Evolutionary conservation across 2,888 invertebrate genomes (phyloP).

Genomic region (Gibbula magus): DNA sequence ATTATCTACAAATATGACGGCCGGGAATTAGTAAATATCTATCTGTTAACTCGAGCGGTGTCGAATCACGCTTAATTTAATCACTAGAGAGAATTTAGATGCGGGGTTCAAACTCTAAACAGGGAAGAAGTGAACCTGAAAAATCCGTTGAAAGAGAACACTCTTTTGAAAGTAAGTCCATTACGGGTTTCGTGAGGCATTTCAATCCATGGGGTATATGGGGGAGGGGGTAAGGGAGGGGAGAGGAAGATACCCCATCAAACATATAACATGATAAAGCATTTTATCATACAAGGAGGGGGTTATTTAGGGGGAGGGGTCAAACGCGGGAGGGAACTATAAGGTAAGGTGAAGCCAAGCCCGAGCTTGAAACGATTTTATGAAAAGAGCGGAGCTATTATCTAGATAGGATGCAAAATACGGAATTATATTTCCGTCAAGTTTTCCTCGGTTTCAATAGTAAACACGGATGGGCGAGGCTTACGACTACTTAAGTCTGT

Average conservation of each 20-base stretch:
- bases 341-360: no score
- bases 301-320: not conserved
- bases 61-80: not conserved
- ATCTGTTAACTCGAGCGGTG: conserved; percentile 16
- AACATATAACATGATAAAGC: not conserved
- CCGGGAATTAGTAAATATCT: conserved; percentile 5
- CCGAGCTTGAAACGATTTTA: not conserved
- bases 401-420: conserved; percentile 21
- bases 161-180: conserved; percentile 20
- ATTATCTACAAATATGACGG: conserved; percentile 15
- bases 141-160: conserved; percentile 2
- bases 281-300: not conserved
- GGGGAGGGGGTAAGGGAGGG: not conserved
- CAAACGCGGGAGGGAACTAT: no score
- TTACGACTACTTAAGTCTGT: conserved; percentile 12
- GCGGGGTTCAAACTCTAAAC: not conserved
- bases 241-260: not conserved
- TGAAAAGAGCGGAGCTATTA: not conserved
- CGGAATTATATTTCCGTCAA: conserved; percentile 8
- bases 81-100: not conserved
- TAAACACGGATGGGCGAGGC: conserved; percentile 13
- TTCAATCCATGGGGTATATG: not conserved
- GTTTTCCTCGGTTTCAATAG: not conserved
- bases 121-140: not conserved
- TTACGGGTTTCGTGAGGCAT: not conserved